Conservation (phyloP, 1,140 invertebrate genomes). For the Magallana ariakensis region DNA sequence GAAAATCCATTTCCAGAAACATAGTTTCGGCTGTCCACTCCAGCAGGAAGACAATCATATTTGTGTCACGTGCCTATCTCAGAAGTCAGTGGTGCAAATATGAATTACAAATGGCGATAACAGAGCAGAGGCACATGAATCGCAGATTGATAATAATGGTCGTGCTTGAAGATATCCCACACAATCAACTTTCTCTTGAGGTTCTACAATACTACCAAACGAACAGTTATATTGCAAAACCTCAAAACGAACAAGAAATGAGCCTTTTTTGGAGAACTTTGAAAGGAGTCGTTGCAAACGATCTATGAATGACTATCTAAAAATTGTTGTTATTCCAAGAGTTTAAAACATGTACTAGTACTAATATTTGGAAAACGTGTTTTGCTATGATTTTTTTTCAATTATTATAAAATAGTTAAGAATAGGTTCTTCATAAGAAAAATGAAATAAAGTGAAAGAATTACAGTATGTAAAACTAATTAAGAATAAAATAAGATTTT, state of each 20-base stretch:
- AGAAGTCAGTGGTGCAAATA: constrained; percentile 36
- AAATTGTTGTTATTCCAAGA: too few species aligned
- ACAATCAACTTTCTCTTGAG: not conserved
- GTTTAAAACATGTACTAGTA: too few species aligned
- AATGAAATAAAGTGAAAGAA: too few species aligned
- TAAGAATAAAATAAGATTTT: too few species aligned
- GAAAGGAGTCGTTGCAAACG: not conserved
- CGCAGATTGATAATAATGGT: not conserved
- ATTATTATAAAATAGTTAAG: too few species aligned
- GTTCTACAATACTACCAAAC: not conserved
- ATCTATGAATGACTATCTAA: too few species aligned
- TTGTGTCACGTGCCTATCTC: constrained; percentile 14
- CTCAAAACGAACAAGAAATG: not conserved
- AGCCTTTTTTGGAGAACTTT: not conserved
- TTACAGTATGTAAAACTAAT: too few species aligned
- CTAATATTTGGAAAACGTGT: too few species aligned
- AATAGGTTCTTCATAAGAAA: too few species aligned
- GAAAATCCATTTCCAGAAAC: not conserved
- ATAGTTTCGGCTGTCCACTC: constrained; percentile 19
- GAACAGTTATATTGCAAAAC: constrained; percentile 12
- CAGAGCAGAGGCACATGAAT: not conserved
- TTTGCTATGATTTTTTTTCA: too few species aligned
- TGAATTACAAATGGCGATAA: constrained; percentile 15
- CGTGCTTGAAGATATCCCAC: constrained; percentile 9
- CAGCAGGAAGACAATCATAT: constrained; percentile 26